Conservation (phyloP, 2,888 invertebrate species). For the Clitarchus hookeri region DNA sequence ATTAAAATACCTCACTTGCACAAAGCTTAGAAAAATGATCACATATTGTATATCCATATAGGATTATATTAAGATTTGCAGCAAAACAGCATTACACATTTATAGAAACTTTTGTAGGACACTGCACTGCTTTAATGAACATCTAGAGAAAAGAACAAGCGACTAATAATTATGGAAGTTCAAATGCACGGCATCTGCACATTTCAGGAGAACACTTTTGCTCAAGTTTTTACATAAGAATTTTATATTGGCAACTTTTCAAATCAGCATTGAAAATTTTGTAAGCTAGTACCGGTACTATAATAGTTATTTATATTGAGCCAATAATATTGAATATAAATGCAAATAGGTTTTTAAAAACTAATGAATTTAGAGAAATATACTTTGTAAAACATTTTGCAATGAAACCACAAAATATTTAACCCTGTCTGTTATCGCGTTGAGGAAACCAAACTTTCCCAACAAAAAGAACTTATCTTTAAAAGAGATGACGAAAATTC, state of each 20-base stretch:
- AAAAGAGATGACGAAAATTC: too few relatives aligned
- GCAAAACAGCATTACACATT: background rate
- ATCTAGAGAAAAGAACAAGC: background rate
- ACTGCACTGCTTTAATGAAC: conserved; percentile 1
- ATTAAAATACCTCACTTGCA: conserved; percentile 8
- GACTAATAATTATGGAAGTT: background rate
- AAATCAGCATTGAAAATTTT: background rate
- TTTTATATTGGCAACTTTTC: background rate
- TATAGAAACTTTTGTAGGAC: background rate
- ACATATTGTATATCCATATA: background rate
- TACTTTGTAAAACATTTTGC: background rate
- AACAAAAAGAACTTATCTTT: background rate
- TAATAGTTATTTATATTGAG: background rate
- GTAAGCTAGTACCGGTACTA: background rate
- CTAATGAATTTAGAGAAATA: background rate
- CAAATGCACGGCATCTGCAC: background rate
- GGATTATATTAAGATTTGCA: background rate
- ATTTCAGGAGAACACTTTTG: background rate
- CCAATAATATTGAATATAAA: background rate
- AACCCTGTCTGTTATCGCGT: background rate
- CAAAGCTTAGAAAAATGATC: background rate
- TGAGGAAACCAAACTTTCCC: background rate
- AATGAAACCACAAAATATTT: background rate
- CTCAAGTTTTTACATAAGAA: conserved; percentile 7
- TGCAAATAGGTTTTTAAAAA: background rate